These are phyloP conservation scores for Lycodopsis pacificus DNA, from an alignment of 2,797 vertebrate species.

Conservation along the genomic window DNA sequence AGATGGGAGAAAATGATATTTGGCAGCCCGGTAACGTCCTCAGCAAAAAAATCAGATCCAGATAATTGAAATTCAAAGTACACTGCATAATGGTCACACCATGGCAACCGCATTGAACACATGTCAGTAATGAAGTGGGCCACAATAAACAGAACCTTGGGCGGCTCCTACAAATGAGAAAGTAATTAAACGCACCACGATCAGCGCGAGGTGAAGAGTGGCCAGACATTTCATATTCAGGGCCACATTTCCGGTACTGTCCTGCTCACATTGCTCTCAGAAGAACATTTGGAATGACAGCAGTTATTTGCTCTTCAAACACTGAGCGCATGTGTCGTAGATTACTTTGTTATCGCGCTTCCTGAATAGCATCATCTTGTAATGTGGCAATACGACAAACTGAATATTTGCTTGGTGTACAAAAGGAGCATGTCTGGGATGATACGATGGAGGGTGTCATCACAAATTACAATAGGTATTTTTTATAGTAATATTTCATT, in stretches of 20 bases:
- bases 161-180: slow-evolving; percentile 76
- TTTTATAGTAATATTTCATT: neutral
- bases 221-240: slow-evolving; percentile 66
- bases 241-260: slow-evolving; percentile 58
- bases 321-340: slow-evolving; percentile 11
- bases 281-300: slow-evolving; percentile 37
- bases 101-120: slow-evolving; percentile 75
- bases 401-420: slow-evolving; percentile 18
- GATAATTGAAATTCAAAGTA: slow-evolving; percentile 81
- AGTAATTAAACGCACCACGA: slow-evolving; percentile 77
- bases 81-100: slow-evolving; percentile 70
- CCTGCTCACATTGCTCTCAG: slow-evolving; percentile 51
- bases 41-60: slow-evolving; percentile 27
- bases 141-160: slow-evolving; percentile 79
- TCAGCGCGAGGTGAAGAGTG: slow-evolving; percentile 52
- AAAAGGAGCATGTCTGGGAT: slow-evolving; percentile 1
- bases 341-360: slow-evolving; percentile 26
- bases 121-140: slow-evolving; percentile 77
- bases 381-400: neutral
- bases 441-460: slow-evolving; percentile 28
- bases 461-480: slow-evolving; percentile 23
- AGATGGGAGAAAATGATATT: slow-evolving; percentile 56
- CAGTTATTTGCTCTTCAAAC: slow-evolving; percentile 42
- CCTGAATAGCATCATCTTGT: slow-evolving; percentile 26
- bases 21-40: slow-evolving; percentile 53